Conservation (phyloP, 2,888 invertebrate genomes). For the Crocallis elinguaria region DNA sequence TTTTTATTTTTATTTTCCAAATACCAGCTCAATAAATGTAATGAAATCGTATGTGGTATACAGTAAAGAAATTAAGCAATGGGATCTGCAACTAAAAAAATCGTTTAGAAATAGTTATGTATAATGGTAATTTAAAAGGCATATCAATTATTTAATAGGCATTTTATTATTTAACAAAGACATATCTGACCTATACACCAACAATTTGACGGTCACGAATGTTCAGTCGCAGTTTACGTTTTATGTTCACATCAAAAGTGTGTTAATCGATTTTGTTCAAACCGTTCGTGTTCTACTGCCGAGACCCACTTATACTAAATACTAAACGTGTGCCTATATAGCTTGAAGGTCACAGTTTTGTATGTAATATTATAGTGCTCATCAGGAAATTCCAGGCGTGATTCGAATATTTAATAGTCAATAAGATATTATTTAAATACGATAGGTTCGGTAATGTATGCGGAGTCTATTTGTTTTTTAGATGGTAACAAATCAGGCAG, state of each 20-base stretch:
- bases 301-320: constrained; percentile 17
- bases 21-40: too few species aligned
- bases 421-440: constrained; percentile 41
- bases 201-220: neutral
- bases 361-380: constrained; percentile 52
- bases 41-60: too few species aligned
- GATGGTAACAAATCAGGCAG: constrained; percentile 6
- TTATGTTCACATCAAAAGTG: constrained; percentile 12
- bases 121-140: too few species aligned
- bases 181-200: neutral
- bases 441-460: constrained; percentile 24
- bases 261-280: constrained; percentile 15
- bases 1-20: too few species aligned
- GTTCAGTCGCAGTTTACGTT: constrained; percentile 5
- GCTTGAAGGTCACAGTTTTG: constrained; percentile 51
- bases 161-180: too few species aligned
- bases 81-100: too few species aligned
- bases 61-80: too few species aligned
- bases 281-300: neutral
- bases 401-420: constrained; percentile 52
- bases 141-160: too few species aligned
- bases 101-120: too few species aligned
- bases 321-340: constrained; percentile 32
- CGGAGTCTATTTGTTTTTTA: constrained; percentile 9
- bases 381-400: constrained; percentile 60